phyloP scores from a whole-genome alignment of 1,140 invertebrate genomes.

The Holcopasites calliopsidis region DNA sequence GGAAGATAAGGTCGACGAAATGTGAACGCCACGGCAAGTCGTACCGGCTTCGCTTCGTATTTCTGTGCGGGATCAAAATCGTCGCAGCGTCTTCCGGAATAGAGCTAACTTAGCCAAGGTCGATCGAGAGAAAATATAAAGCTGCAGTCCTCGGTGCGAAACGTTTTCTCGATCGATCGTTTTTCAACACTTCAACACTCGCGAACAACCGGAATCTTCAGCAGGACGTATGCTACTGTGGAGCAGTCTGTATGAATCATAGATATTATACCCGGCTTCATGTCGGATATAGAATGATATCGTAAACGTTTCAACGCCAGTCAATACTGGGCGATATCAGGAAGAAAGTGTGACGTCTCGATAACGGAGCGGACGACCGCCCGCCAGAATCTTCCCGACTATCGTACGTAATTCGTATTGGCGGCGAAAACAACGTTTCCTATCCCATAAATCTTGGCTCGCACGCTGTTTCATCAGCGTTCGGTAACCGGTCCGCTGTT shows the following conservation, averaged over 20 bases:
- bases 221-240: neutral
- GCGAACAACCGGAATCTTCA: neutral
- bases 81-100: no score
- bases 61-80: no score
- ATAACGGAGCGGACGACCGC: neutral
- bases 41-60: neutral
- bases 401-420: neutral
- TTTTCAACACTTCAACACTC: no score
- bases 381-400: slow-evolving; percentile 5
- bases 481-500: neutral
- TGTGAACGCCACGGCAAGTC: neutral
- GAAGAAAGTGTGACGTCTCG: slow-evolving; percentile 13
- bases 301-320: neutral
- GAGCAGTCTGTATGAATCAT: neutral
- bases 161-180: neutral
- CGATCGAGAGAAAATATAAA: neutral
- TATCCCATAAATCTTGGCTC: neutral
- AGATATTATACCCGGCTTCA: slow-evolving; percentile 15
- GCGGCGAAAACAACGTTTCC: neutral
- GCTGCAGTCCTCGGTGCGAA: no score
- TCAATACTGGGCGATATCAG: neutral
- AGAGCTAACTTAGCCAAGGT: no score
- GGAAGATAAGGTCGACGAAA: neutral
- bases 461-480: neutral
- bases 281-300: neutral